Conservation (phyloP, 1,140 invertebrate genomes). For the Megalonaias nervosa region DNA sequence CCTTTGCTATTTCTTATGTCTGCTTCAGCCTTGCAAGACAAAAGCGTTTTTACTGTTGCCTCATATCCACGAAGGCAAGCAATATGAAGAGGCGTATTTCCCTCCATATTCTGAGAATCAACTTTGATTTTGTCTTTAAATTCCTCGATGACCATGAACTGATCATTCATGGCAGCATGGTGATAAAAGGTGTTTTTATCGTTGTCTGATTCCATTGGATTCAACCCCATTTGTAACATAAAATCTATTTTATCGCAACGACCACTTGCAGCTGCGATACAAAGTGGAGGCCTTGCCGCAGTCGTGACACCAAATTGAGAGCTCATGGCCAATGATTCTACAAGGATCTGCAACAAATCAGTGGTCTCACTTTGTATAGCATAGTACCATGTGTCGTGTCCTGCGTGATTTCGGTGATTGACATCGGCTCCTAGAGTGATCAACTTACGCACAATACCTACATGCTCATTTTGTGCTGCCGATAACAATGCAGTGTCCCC, state of each 20-base stretch:
- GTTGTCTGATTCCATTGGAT: constrained; percentile 67
- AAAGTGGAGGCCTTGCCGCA: constrained; percentile 38
- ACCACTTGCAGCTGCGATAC: constrained; percentile 52
- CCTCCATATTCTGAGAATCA: constrained; percentile 50
- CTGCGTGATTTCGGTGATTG: constrained; percentile 54
- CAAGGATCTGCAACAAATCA: constrained; percentile 40
- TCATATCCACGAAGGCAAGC: constrained; percentile 63
- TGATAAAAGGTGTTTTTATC: constrained; percentile 73
- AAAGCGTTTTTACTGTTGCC: constrained; percentile 51
- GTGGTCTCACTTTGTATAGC: constrained; percentile 51
- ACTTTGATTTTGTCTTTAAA: constrained; percentile 58
- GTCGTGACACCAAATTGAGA: too few relatives aligned
- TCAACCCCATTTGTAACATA: constrained; percentile 51
- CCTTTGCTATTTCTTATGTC: constrained; percentile 59
- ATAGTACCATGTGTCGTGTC: constrained; percentile 57
- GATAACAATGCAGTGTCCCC: constrained; percentile 61
- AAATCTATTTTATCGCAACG: constrained; percentile 48
- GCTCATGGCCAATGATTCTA: constrained; percentile 19
- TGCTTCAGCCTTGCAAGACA: constrained; percentile 56
- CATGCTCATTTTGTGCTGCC: constrained; percentile 51
- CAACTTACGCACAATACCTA: constrained; percentile 46
- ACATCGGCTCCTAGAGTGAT: constrained; percentile 47
- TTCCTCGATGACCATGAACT: constrained; percentile 71
- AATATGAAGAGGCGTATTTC: constrained; percentile 68
- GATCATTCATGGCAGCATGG: constrained; percentile 74